A percentile compares a stretch with the other conserved stretches of the same genome.
Conservation (phyloP, 1,140 invertebrate species). For the Bombus picipes region DNA sequence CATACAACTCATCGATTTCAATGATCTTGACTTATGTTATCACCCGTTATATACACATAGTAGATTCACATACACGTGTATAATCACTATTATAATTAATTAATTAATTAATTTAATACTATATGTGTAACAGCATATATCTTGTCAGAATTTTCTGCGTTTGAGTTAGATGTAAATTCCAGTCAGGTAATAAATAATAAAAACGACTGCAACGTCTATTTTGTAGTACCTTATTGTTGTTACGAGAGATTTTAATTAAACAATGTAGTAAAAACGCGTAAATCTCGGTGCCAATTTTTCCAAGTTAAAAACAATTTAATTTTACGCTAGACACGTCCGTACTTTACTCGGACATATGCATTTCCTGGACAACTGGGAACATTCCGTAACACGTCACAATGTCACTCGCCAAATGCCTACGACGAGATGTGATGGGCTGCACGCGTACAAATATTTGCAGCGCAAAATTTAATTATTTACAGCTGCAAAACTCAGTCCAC, state of each 20-base stretch:
- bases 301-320: background rate
- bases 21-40: background rate
- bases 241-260: no score
- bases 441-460: background rate
- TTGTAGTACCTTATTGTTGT: background rate
- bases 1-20: no score
- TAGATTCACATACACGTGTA: no score
- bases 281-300: background rate
- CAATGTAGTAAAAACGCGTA: no score
- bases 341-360: background rate
- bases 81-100: no score
- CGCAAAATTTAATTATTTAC: background rate
- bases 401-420: background rate
- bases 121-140: no score
- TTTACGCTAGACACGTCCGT: background rate
- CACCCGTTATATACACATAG: no score
- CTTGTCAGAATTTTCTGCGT: no score
- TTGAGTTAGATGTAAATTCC: no score
- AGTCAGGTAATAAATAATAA: no score
- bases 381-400: background rate
- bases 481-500: background rate
- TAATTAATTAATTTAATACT: no score
- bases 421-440: background rate
- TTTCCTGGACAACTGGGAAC: background rate
- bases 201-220: no score